These are phyloP conservation scores for Aricia agestis DNA, from an alignment of 1,140 invertebrate genomes.

Conservation along the genomic window DNA sequence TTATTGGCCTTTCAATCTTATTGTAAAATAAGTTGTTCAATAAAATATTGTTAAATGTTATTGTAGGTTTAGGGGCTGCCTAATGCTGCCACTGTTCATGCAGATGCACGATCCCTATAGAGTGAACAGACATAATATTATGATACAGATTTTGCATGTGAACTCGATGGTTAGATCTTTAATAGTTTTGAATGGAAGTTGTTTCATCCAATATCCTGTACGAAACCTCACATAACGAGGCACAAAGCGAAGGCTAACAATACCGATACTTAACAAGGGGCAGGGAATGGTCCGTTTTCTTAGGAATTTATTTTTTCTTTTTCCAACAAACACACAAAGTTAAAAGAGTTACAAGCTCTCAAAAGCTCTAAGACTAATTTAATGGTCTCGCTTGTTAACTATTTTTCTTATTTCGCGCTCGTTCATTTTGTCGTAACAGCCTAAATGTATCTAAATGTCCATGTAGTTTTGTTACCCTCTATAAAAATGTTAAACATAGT, in stretches of 20 bases:
- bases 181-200: background rate
- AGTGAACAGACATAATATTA: too few species aligned
- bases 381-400: slow-evolving; percentile 10
- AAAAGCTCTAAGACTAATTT: slow-evolving; percentile 14
- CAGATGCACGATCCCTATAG: too few species aligned
- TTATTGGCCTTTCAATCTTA: too few species aligned
- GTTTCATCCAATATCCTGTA: background rate
- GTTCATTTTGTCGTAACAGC: background rate
- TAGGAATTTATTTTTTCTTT: slow-evolving; percentile 11
- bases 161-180: background rate
- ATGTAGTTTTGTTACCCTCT: too few species aligned
- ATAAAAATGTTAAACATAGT: too few species aligned
- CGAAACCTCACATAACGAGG: background rate
- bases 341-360: slow-evolving; percentile 15
- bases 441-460: background rate
- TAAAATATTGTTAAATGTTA: too few species aligned
- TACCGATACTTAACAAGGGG: slow-evolving; percentile 12
- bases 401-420: background rate
- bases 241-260: slow-evolving; percentile 9
- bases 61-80: too few species aligned
- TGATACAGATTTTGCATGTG: too few species aligned
- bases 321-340: slow-evolving; percentile 11
- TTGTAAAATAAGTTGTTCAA: too few species aligned
- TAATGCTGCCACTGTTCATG: too few species aligned
- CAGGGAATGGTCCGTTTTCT: background rate